Base-by-base conservation (phyloP, 2,797 vertebrate species). In the Cirrhinus mrigala region DNA sequence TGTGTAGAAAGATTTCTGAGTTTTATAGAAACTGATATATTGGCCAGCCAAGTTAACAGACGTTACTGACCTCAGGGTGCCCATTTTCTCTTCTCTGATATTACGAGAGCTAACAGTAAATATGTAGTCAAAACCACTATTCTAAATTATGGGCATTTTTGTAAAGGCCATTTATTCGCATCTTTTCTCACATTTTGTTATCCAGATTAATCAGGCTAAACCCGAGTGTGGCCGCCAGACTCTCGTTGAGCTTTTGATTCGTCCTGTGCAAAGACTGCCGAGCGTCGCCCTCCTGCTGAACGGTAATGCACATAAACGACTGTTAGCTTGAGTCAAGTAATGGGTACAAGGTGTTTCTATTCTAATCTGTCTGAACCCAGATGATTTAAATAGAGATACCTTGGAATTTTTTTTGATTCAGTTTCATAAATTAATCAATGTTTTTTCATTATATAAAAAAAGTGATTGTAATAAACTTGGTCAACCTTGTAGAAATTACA, bases 161-260 rank as follows among this genome's bases (percentile, higher is more conserved):
- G 1, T 24, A 27, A 60, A 60, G 56, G 12, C 8, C 0, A 4
- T 79, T 20, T 29, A 66, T 79, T 62, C 9, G 48, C 60, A 10
- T 56, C 2, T 11, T 58, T 74, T n/a, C 7, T 79, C 22, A 22
- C 18, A 27, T 70, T 77, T 69, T 78, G 22, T 12, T 71, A 6
- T 64, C 22, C 91, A 99, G 98, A 99, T 99, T 92, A 99, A 99
- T 92, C 98, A 99, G 93, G 91, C 97, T 71, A 99, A 99, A 89
- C 98, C 98, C 4, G 98, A 99, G 90, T 99, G 98, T 89, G 98
- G 98, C 69, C 95, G 98, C 20, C 98, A 99, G 91, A 97, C 96
- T 1, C 94, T 99, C 1, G 98, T 95, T 81, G 98, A 99, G 91
- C 94, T 99, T 81, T 96, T 99, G 79, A 99, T 99, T 84, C 96